Evolutionary conservation across 2,888 invertebrate genomes (phyloP), one percentile per base, ranked within the genome.

Genomic region (Ellobium chinense): DNA sequence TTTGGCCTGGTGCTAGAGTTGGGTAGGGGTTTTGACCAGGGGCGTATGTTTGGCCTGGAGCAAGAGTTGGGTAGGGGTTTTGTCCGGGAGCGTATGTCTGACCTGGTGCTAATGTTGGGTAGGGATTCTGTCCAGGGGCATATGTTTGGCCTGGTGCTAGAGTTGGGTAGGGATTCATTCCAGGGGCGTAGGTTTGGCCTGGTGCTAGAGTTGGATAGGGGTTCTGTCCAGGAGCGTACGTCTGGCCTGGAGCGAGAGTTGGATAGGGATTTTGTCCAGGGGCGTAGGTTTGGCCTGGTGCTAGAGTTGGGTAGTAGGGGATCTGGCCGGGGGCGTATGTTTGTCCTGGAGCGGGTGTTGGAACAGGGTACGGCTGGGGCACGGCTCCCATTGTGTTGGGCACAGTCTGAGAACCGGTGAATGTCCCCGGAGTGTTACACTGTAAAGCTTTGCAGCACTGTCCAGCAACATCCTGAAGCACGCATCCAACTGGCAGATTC

Each of bases 331-430:
- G 87, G 21, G 84, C 80, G 78, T 85, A 86, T 14, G 84, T 82
- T 31, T 85, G 86, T 37, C 85, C 82, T 72, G 84, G 87, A 18
- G 84, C 84, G 14, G 73, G 73, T 18, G 46, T 79, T 5, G 77
- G 79, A 66, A 79, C 77, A 18, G 84, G 82, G 70, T 81, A 84
- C 18, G 88, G 87, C 0, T 85, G 80, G 4, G 88, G 87, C 60
- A 87, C 85, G 9, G 86, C 87, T 39, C 89, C 89, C 66, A 88
- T 85, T 31, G 87, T 86, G 65, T 85, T 85, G n/a, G 87, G 87
- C 9, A 85, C 82, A 9, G 87, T 86, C 79, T 87, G 85, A 5
- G 89, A 89, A 4, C 88, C 88, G 0, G 85, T 84, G 75, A 89
- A 87, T 14, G 84, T 85, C 9, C 88, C 87, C 0, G 82, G 82